Base-by-base conservation (phyloP, 2,888 invertebrate species). In the Nezara viridula region DNA sequence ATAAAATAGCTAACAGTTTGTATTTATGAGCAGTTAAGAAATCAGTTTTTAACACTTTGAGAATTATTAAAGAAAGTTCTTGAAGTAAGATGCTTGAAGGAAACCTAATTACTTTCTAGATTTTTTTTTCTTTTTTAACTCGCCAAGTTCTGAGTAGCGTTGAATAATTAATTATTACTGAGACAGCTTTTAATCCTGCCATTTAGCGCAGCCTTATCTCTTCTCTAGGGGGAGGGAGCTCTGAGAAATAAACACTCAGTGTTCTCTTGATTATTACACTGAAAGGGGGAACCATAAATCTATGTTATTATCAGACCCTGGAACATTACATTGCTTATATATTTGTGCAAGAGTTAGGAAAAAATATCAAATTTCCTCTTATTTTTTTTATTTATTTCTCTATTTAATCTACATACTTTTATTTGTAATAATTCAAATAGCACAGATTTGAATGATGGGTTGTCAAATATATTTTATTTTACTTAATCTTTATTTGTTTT, bases 81-180 rank as follows among this genome's bases (percentile, higher is more conserved):
- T n/a, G n/a, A n/a, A 55, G 55, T n/a, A 12, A 37, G 21, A 73
- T 1, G 19, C 37, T 73, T 2, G 10, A 60, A 60, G 19, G 10
- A 21, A 37, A 73, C 32, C 66, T 37, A 73, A 73, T 73, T 73
- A 73, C 66, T 37, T 1, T 6, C 19, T 16, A 73, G 32, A 6
- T n/a, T 40, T 88, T 73, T 73, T 77, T 10, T 32, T n/a, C n/a
- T 88, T 73, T 73, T 77, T 10, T 32, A 77, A 85, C 88, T 87
- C 49, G 21, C 21, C 27, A 37, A 44, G 21, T 85, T 55, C 27
- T 27, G 55, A 49, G 89, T 40, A 44, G 77, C 47, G 44, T n/a
- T 47, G 47, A 47, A 77, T 73, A 88, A 77, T 73, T 88, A 60
- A 47, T 44, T 47, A 49, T 88, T 73, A 37, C 19, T 32, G 1